Evolutionary conservation across 2,113 vertebrate species (phyloP), one percentile per base, ranked within the genome.

Genomic region (Sphyrna mokarran): DNA sequence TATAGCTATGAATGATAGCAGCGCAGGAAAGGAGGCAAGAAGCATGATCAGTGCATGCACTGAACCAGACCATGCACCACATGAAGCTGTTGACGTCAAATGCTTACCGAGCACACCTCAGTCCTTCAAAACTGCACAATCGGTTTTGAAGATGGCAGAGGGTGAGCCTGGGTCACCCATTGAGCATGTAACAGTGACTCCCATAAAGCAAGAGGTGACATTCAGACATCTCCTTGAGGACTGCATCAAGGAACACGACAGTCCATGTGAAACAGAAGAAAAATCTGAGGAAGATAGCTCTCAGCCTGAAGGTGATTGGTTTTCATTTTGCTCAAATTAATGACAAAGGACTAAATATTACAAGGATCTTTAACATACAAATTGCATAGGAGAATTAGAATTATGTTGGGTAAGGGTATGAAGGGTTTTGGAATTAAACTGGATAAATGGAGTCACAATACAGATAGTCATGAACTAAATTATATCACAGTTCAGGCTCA

Each of bases 221-320:
- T 26, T 95, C 68, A 43, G 94, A 5, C 94, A 70, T 29, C 68
- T 70, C 10, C 94, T 95, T 3, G 94, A 72, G 69, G 94, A 54
- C 69, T 72, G 69, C 40, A 48, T 54, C 63, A 95, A 95, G 69
- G 94, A 90, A 6, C 48, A 16, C 4, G 58, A 72, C 43, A 72
- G 69, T 33, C 94, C 43, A 7, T 72, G 94, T 33, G 69, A 95
- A 70, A 48, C 94, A 4, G 94, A 95, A 72, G 94, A 95, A 8
- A 95, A 95, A 70, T 95, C 94, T 29, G 94, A 95, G 94, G 89
- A 93, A 68, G 94, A 95, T 54, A 33, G 48, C 26, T 95, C 94
- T 13, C 94, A 95, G 16, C 69, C 94, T 48, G 94, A 95, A 95
- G 94, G 94, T 76, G 40, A 26, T 23, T 95, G 68, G 23, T 26